phyloP scores from a whole-genome alignment of 1,140 invertebrate species.

The Trichonephila clavipes region DNA sequence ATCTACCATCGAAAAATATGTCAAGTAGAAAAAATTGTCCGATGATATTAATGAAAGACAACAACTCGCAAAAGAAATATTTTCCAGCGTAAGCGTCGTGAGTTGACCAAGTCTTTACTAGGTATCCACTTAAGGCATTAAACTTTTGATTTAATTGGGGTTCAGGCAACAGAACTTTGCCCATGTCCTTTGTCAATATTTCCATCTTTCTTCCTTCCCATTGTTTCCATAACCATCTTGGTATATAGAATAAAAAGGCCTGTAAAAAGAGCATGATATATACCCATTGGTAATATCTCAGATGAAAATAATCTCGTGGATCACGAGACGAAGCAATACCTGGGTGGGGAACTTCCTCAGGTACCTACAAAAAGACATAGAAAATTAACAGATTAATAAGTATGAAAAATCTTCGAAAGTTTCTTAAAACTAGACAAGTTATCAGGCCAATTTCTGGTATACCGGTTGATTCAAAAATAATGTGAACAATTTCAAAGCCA shows the following conservation, averaged over 20 bases:
- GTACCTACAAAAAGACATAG: neutral
- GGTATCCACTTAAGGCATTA: neutral
- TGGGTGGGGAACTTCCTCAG: conserved; percentile 85
- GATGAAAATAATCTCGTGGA: conserved; percentile 70
- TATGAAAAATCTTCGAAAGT: no score
- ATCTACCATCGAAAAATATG: neutral
- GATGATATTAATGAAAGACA: neutral
- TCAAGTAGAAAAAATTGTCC: neutral
- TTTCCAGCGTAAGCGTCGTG: neutral
- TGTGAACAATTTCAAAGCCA: no score
- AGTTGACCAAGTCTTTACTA: neutral
- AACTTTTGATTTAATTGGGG: neutral
- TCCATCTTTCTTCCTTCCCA: neutral
- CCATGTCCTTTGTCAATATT: neutral
- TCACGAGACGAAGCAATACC: conserved; percentile 82
- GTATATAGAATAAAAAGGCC: conserved; percentile 80
- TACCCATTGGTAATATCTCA: conserved; percentile 93
- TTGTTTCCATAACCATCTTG: conserved; percentile 80
- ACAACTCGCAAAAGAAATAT: conserved; percentile 78
- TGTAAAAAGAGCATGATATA: conserved; percentile 80
- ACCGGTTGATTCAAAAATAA: no score
- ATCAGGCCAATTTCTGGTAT: no score
- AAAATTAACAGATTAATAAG: no score
- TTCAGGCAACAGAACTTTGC: neutral
- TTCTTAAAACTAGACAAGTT: no score